phyloP scores from a whole-genome alignment of 1,140 invertebrate species.

The Conopomorpha cramerella region DNA sequence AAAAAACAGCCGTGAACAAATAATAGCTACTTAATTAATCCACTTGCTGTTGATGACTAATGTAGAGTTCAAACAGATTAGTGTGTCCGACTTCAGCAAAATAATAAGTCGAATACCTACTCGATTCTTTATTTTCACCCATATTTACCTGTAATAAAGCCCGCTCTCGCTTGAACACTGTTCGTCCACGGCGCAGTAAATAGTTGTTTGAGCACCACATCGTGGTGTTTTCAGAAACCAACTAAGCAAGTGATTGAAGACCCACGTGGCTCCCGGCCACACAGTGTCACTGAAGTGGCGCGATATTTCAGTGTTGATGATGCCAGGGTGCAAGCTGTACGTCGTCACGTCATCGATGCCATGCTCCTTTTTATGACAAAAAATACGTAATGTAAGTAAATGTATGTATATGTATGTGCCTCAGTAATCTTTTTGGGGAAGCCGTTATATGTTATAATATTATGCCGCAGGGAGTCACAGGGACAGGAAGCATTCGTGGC shows the following conservation, averaged over 20 bases:
- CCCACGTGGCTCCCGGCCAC: slow-evolving; percentile 27
- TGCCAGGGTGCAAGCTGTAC: slow-evolving; percentile 73
- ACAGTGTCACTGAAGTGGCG: slow-evolving; percentile 64
- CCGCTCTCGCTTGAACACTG: slow-evolving; percentile 64
- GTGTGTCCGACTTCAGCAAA: not conserved
- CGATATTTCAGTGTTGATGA: slow-evolving; percentile 72
- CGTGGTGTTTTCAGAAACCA: slow-evolving; percentile 62
- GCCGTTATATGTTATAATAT: too few relatives aligned
- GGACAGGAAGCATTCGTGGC: too few relatives aligned
- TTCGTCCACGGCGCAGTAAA: slow-evolving; percentile 76
- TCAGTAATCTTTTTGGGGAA: too few relatives aligned
- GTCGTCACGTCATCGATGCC: slow-evolving; percentile 60
- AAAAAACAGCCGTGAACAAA: too few relatives aligned
- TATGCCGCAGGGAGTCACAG: too few relatives aligned
- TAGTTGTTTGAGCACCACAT: slow-evolving; percentile 77
- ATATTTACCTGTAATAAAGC: slow-evolving; percentile 62
- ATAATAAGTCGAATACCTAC: not conserved
- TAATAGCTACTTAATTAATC: too few relatives aligned
- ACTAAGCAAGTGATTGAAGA: slow-evolving; percentile 16
- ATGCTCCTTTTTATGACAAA: slow-evolving; percentile 13
- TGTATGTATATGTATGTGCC: too few relatives aligned
- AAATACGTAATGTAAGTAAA: too few relatives aligned
- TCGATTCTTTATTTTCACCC: not conserved
- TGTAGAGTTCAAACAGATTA: too few relatives aligned
- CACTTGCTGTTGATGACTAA: too few relatives aligned